Conservation (phyloP, 2,113 vertebrate genomes). For the Opisthocomus hoazin region DNA sequence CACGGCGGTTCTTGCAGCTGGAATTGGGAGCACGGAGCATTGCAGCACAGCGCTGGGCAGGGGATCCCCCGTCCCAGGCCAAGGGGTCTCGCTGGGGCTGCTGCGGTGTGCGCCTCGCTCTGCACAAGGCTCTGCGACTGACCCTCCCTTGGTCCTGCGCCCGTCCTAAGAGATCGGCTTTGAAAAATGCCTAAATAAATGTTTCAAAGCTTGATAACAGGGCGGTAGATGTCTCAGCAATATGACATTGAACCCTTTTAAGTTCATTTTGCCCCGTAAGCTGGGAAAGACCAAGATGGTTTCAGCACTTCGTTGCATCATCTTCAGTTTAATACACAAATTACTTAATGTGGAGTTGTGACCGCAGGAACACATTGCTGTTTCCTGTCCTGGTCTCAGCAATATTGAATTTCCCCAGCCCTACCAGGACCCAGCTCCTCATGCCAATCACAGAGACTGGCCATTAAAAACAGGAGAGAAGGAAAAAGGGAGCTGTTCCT, state of each 20-base stretch:
- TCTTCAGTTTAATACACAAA: slow-evolving; percentile 38
- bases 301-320: slow-evolving; percentile 9
- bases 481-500: slow-evolving; percentile 9
- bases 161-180: background rate
- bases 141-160: background rate
- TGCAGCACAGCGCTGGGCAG: fast-evolving
- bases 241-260: background rate
- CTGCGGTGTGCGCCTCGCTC: fast-evolving
- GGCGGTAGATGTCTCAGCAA: background rate
- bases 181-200: background rate
- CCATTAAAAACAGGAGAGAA: slow-evolving; percentile 30
- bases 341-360: slow-evolving; percentile 47
- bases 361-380: slow-evolving; percentile 25
- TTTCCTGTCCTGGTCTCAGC: slow-evolving; percentile 61
- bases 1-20: background rate
- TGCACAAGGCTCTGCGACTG: background rate
- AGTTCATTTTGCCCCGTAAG: background rate
- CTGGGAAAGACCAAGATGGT: background rate
- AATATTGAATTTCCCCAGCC: slow-evolving; percentile 59
- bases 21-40: background rate
- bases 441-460: slow-evolving; percentile 17
- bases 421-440: background rate
- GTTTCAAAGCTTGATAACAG: background rate
- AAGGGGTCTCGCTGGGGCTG: background rate
- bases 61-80: background rate